Base-by-base conservation (phyloP, 2,113 vertebrate genomes). In the Crocuta crocuta region DNA sequence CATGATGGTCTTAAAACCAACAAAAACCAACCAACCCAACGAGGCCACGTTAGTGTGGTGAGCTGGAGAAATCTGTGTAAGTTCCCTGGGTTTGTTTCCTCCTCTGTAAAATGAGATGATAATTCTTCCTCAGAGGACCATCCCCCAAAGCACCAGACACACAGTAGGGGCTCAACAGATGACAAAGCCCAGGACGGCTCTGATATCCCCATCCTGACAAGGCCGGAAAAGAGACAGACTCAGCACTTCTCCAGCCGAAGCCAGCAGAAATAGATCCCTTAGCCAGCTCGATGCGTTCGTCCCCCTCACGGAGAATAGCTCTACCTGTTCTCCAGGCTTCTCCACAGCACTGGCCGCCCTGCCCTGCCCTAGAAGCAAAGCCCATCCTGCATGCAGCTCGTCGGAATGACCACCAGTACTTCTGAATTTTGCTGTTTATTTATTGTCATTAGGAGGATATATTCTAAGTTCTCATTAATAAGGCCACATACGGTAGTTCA, bases 331-430 rank as follows among this genome's bases (percentile, higher is more conserved):
- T 2, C 61, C 55, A 43, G 13, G 50, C 21, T 33, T n/a, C 58
- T 33, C 28, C 9, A 2, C 4, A 33, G 21, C 79, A 8, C 11
- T 24, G 0, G 3, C 9, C 12, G 50, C 55, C 1, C 16, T 0
- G 53, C 50, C 21, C n/a, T 2, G 28, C 8, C 2, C 24, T 33
- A 4, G 15, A 7, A 68, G 45, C 12, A 4, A 55, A 53, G 53
- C 12, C 63, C 28, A 31, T 1, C 12, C 48, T 43, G 74, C 39
- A 71, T 1, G 10, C 94, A 95, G 86, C 4, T 43, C 45, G 81
- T 81, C 85, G 66, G 58, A 65, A 66, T 89, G 50, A 50, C 89
- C 97, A 93, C 63, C 43, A 96, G 5, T n/a, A 93, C 33, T 96
- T 92, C 35, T 24, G 13, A 91, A 97, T 85, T 71, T 78, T 78